Evolutionary conservation across 2,888 invertebrate genomes (phyloP).

Genomic region (Azorinus chamasolen): DNA sequence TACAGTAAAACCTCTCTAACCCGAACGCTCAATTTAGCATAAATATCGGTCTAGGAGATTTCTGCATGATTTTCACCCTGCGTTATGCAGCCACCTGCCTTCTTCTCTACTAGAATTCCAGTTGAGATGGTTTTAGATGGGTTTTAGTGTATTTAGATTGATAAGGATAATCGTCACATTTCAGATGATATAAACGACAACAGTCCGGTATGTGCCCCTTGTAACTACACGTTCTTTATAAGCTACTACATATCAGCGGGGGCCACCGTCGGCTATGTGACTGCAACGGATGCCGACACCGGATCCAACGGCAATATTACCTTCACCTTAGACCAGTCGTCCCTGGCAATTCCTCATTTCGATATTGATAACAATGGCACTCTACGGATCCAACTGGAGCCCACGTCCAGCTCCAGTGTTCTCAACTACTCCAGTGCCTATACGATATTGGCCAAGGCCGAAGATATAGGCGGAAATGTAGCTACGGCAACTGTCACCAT

Average conservation of each 20-base stretch:
- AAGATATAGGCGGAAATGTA: conserved; percentile 14
- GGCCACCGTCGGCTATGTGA: conserved; percentile 12
- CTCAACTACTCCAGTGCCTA: conserved; percentile 17
- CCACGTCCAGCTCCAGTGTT: background rate
- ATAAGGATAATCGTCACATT: no score
- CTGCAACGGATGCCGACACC: conserved; percentile 27
- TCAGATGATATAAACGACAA: conserved; percentile 32
- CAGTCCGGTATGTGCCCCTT: conserved; percentile 21
- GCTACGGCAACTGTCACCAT: conserved; percentile 25
- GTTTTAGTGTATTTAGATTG: no score
- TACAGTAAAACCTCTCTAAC: no score
- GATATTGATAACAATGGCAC: conserved; percentile 8
- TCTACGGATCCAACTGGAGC: conserved; percentile 1
- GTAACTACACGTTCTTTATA: conserved; percentile 18
- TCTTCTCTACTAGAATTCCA: no score
- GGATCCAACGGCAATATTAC: conserved; percentile 16
- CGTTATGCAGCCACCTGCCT: no score
- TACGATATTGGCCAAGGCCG: conserved; percentile 2
- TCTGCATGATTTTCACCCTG: no score
- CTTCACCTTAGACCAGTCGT: conserved; percentile 19
- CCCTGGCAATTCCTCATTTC: conserved; percentile 6
- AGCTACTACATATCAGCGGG: conserved; percentile 21
- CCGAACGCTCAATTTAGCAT: no score
- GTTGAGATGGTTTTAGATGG: no score
- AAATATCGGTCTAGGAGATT: no score